These are phyloP conservation scores for Chelonia mydas DNA, from an alignment of 2,797 vertebrate species.

Conservation along the genomic window DNA sequence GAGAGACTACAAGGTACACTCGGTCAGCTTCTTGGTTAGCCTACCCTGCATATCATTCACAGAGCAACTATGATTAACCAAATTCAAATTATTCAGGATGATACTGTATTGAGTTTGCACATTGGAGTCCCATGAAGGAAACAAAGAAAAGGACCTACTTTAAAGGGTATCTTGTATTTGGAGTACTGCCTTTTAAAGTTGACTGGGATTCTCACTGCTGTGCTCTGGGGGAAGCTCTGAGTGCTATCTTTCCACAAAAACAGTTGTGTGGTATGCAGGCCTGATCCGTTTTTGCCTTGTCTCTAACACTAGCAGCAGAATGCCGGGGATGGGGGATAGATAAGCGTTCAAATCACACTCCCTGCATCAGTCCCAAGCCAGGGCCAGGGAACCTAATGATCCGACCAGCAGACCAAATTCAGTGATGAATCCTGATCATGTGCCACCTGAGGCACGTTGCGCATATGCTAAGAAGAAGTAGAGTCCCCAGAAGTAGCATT, in stretches of 20 bases:
- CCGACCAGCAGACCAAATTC: too few species aligned
- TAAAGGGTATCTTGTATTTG: not conserved
- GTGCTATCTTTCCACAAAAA: conserved; percentile 12
- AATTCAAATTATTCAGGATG: not conserved
- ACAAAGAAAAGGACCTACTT: not conserved
- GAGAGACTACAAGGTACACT: fast-evolving
- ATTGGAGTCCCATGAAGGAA: fast-evolving
- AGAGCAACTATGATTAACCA: fast-evolving
- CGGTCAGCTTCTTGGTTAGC: not conserved
- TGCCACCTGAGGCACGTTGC: too few species aligned
- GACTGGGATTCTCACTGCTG: not conserved
- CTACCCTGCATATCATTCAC: fast-evolving
- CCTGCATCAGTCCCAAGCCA: too few species aligned
- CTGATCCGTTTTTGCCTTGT: conserved; percentile 47
- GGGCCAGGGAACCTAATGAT: too few species aligned
- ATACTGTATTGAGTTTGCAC: not conserved
- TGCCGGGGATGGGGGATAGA: not conserved
- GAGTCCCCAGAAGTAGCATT: conserved; percentile 25
- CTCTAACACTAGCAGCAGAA: conserved; percentile 27
- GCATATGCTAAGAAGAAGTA: not conserved
- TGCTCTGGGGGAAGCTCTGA: not conserved
- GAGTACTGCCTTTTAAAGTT: not conserved
- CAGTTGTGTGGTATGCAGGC: not conserved
- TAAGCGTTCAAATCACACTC: too few species aligned
- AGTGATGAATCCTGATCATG: too few species aligned